Evolutionary conservation across 1,140 invertebrate species (phyloP).

Genomic region (Diuraphis noxia): DNA sequence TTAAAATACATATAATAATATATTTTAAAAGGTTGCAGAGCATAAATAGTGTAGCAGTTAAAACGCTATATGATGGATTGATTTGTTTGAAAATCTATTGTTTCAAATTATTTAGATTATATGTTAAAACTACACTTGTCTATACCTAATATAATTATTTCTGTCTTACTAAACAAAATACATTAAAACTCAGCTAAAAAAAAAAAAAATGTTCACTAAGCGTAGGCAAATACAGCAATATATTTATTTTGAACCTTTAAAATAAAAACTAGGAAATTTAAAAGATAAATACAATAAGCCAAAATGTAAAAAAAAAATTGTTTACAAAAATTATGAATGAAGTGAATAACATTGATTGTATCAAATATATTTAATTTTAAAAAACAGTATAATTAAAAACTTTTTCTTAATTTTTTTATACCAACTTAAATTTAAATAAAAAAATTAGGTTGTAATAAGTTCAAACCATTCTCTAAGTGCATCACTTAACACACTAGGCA

Average conservation of each 20-base stretch:
- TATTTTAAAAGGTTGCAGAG: no score
- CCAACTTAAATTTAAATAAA: background rate
- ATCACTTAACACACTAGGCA: conserved; percentile 90
- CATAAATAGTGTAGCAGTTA: no score
- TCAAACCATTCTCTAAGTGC: conserved; percentile 98
- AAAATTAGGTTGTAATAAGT: conserved; percentile 69
- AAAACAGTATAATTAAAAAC: background rate
- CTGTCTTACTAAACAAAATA: background rate
- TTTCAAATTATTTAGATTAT: no score
- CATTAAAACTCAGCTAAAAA: background rate
- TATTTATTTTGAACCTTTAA: background rate
- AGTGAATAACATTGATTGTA: background rate
- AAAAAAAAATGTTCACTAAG: background rate
- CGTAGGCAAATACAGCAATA: background rate
- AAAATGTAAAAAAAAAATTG: background rate
- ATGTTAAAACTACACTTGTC: no score
- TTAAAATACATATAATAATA: no score
- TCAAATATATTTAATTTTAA: background rate
- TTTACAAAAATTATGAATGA: background rate
- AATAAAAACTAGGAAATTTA: background rate
- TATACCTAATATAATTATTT: background rate
- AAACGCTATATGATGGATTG: no score
- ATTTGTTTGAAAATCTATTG: no score
- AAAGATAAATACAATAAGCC: background rate
- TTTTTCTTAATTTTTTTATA: background rate